Percentiles rank a stretch among this genome's conserved stretches.
Evolutionary conservation across 2,888 invertebrate genomes (phyloP).

Genomic region (Apodemia duryi): DNA sequence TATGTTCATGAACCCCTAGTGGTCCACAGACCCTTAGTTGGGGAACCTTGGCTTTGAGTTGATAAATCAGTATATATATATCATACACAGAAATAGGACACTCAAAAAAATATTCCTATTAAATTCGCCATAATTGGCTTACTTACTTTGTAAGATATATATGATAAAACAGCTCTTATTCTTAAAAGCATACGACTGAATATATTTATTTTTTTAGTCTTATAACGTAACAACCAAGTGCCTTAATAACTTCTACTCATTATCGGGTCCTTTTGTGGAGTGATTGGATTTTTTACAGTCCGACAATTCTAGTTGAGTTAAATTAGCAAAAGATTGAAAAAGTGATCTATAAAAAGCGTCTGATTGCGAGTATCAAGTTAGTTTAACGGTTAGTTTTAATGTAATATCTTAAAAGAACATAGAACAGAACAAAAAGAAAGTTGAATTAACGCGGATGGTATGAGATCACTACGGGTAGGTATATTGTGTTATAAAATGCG

Average conservation of each 20-base stretch:
- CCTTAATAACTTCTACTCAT: slow-evolving; percentile 18
- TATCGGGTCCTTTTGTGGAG: slow-evolving; percentile 12
- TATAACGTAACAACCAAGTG: not conserved
- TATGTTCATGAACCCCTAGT: too few species aligned
- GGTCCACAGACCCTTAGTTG: not conserved
- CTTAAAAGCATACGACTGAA: not conserved
- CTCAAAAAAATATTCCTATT: not conserved
- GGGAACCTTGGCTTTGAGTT: not conserved
- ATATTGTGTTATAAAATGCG: too few species aligned
- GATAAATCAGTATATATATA: not conserved
- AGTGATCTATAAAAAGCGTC: slow-evolving; percentile 8
- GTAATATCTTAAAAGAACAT: slow-evolving; percentile 1
- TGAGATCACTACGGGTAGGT: too few species aligned
- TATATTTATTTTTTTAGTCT: too few species aligned
- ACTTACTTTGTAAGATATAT: not conserved
- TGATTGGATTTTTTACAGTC: slow-evolving; percentile 13
- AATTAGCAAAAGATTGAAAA: slow-evolving; percentile 10
- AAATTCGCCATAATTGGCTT: not conserved
- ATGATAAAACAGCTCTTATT: not conserved
- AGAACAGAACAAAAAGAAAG: not conserved
- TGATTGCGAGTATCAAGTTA: slow-evolving; percentile 2
- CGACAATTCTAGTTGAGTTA: slow-evolving; percentile 5
- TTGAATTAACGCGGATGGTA: too few species aligned
- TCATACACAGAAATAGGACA: not conserved
- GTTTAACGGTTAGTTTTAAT: slow-evolving; percentile 9